A percentile compares a stretch with the other conserved stretches of the same genome.
These are phyloP conservation scores for Drosophila longiperda DNA, from an alignment of 2,888 invertebrate species.

Conservation along the genomic window DNA sequence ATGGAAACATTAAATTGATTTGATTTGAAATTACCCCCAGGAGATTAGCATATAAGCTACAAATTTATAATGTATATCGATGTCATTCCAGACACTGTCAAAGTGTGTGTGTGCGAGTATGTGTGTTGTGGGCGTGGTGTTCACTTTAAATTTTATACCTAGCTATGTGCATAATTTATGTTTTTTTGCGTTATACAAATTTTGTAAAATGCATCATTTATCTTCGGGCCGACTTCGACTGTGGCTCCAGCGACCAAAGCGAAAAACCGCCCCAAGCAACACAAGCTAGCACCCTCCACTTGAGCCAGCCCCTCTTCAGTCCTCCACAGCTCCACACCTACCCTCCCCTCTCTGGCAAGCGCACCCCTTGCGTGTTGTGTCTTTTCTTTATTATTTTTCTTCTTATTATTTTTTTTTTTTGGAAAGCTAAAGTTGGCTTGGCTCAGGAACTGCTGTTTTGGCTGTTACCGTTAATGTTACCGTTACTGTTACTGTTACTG, in stretches of 20 bases:
- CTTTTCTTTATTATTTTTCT: slow-evolving; percentile 51
- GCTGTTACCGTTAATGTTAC: slow-evolving; percentile 12
- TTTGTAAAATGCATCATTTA: slow-evolving; percentile 77
- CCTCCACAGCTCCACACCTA: background rate
- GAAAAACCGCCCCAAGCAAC: slow-evolving; percentile 32
- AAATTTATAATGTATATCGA: slow-evolving; percentile 5
- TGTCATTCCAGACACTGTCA: slow-evolving; percentile 12
- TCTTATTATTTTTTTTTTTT: slow-evolving; percentile 9
- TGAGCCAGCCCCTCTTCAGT: slow-evolving; percentile 3
- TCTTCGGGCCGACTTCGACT: slow-evolving; percentile 51
- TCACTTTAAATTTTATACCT: slow-evolving; percentile 43
- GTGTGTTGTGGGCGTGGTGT: slow-evolving; percentile 34
- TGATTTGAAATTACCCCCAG: slow-evolving; percentile 21
- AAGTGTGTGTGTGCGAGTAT: slow-evolving; percentile 1
- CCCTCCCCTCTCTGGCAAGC: slow-evolving; percentile 49
- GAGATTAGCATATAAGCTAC: slow-evolving; percentile 19
- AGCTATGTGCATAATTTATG: slow-evolving; percentile 68
- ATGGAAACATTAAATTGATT: slow-evolving; percentile 24
- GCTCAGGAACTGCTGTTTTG: slow-evolving; percentile 12
- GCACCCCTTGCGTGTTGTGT: slow-evolving; percentile 71
- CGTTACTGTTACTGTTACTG: slow-evolving; percentile 1
- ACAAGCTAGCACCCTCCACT: slow-evolving; percentile 10
- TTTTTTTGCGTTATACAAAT: slow-evolving; percentile 73
- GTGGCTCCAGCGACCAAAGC: background rate
- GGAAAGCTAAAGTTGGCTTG: slow-evolving; percentile 16